A percentile compares a stretch with the other conserved stretches of the same genome.
phyloP scores from a whole-genome alignment of 2,888 invertebrate species.

The Coleophora flavipennella region DNA sequence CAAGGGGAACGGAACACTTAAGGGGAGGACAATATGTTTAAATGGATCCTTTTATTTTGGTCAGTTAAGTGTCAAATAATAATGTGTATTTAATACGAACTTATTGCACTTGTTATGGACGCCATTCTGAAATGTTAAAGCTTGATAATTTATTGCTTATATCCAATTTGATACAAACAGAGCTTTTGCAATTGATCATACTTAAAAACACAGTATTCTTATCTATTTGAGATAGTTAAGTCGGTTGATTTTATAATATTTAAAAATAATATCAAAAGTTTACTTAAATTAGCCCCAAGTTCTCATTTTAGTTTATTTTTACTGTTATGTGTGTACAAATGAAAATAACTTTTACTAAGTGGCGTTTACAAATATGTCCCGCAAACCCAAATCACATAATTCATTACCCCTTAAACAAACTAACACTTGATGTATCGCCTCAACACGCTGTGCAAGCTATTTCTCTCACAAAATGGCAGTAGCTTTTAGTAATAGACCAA shows the following conservation, averaged over 20 bases:
- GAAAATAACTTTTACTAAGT: no score
- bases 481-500: slow-evolving; percentile 39
- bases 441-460: slow-evolving; percentile 16
- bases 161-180: slow-evolving; percentile 2
- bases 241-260: no score
- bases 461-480: slow-evolving; percentile 26
- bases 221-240: no score
- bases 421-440: slow-evolving; percentile 4
- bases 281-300: no score
- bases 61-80: slow-evolving; percentile 38
- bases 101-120: slow-evolving; percentile 50
- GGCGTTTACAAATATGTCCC: no score
- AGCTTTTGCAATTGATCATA: neutral
- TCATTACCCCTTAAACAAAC: neutral
- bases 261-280: no score
- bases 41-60: slow-evolving; percentile 23
- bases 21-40: slow-evolving; percentile 6
- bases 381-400: no score
- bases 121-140: slow-evolving; percentile 38
- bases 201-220: no score
- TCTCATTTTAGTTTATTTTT: no score
- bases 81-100: slow-evolving; percentile 53
- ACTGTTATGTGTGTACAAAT: no score
- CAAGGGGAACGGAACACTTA: neutral
- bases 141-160: slow-evolving; percentile 33